These are phyloP conservation scores for Meganola albula DNA, from an alignment of 2,888 invertebrate genomes.

Conservation along the genomic window DNA sequence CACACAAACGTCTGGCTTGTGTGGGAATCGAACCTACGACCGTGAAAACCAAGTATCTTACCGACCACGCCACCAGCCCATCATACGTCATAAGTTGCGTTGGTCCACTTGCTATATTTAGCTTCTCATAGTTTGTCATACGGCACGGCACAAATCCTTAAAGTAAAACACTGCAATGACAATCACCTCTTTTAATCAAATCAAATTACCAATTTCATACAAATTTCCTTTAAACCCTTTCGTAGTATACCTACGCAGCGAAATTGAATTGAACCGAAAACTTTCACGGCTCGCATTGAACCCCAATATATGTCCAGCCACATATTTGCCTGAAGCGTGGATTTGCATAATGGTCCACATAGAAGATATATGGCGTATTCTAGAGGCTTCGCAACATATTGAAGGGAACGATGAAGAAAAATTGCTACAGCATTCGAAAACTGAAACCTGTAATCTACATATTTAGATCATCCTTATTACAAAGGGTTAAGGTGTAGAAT, in stretches of 20 bases:
- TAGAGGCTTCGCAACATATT: constrained; percentile 62
- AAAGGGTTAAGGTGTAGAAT: constrained; percentile 24
- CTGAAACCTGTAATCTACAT: constrained; percentile 49
- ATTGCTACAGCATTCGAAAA: constrained; percentile 55
- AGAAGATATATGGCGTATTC: constrained; percentile 57
- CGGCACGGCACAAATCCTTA: background rate
- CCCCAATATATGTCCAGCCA: constrained; percentile 32
- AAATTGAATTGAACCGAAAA: constrained; percentile 24
- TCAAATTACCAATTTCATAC: background rate
- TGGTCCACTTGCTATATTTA: background rate
- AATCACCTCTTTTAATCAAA: background rate
- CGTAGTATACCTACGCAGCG: constrained; percentile 14
- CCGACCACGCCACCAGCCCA: too few species aligned
- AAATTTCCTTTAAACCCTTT: background rate
- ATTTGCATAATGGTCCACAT: constrained; percentile 61
- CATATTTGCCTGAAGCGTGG: constrained; percentile 32
- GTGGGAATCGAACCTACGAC: too few species aligned
- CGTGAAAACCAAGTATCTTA: too few species aligned
- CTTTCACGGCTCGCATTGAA: constrained; percentile 16
- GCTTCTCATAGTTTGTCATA: background rate
- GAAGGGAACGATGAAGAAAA: constrained; percentile 59
- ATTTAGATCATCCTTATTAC: constrained; percentile 17
- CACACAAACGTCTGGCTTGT: too few species aligned
- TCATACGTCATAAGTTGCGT: background rate
- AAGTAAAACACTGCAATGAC: background rate